phyloP scores from a whole-genome alignment of 2,113 vertebrate genomes.

The Talpa occidentalis region DNA sequence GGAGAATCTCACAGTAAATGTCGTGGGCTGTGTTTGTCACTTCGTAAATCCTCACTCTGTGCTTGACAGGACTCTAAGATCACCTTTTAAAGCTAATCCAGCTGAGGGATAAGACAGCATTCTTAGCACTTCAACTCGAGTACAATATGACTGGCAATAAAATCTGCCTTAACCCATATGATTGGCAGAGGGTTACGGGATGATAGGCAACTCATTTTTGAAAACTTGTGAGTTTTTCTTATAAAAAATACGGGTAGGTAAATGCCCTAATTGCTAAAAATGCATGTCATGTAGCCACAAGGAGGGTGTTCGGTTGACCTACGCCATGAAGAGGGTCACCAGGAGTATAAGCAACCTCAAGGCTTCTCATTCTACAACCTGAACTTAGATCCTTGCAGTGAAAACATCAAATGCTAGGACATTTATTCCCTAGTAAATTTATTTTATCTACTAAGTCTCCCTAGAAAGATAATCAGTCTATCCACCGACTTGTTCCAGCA shows the following conservation, averaged over 20 bases:
- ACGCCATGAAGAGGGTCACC: no score
- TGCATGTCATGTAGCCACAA: background rate
- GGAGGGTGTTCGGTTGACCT: background rate
- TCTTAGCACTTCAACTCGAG: slow-evolving; percentile 74
- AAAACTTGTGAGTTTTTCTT: background rate
- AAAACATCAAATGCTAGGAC: background rate
- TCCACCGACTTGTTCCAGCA: slow-evolving; percentile 7
- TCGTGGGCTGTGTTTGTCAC: slow-evolving; percentile 74
- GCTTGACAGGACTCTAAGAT: slow-evolving; percentile 81
- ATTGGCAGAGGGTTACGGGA: slow-evolving; percentile 71
- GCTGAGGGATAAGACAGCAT: slow-evolving; percentile 78
- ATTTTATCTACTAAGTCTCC: slow-evolving; percentile 50
- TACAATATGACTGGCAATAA: slow-evolving; percentile 74
- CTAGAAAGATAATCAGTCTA: slow-evolving; percentile 56
- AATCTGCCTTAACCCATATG: slow-evolving; percentile 54
- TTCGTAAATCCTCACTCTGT: slow-evolving; percentile 80
- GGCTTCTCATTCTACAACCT: no score
- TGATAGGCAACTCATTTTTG: background rate
- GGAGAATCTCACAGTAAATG: slow-evolving; percentile 74
- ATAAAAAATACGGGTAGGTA: background rate
- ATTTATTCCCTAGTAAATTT: background rate
- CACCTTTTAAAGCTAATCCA: slow-evolving; percentile 84
- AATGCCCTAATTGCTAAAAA: slow-evolving; percentile 50
- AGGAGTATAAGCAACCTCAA: no score
- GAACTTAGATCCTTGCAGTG: background rate